Percentiles rank a stretch among this genome's conserved stretches.
Evolutionary conservation across 1,140 invertebrate genomes (phyloP).

Genomic region (Diploscapter pachys): DNA sequence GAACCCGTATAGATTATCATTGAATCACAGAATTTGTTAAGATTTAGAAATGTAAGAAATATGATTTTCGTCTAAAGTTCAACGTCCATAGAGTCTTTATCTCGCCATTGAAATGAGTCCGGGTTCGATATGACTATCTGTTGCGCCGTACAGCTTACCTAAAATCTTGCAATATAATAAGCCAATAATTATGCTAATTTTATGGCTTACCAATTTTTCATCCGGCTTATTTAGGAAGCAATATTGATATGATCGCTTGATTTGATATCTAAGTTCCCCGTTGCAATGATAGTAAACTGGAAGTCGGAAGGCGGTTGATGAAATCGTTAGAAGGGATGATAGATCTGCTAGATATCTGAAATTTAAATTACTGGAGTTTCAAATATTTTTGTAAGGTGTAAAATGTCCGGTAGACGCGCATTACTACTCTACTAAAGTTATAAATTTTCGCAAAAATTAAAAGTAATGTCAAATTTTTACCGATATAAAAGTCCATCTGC

Average conservation of each 20-base stretch:
- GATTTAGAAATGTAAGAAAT: no score
- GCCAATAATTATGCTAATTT: no score
- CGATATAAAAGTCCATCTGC: neutral
- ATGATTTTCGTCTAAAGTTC: no score
- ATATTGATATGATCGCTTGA: neutral
- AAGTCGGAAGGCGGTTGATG: conserved; percentile 22
- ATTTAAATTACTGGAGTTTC: neutral
- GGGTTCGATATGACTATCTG: no score
- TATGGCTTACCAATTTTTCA: no score
- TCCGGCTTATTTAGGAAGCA: no score
- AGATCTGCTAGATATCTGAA: conserved; percentile 30
- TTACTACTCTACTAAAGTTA: neutral
- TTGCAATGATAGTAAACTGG: conserved; percentile 20
- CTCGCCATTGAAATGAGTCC: no score
- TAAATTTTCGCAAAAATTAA: neutral
- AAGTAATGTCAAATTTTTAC: neutral
- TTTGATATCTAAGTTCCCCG: conserved; percentile 16
- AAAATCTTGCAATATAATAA: no score
- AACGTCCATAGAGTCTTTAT: no score
- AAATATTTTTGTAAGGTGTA: neutral
- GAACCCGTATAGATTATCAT: no score
- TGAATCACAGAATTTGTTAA: no score
- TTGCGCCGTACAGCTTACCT: no score
- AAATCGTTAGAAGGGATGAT: conserved; percentile 20
- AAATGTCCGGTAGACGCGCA: neutral